phyloP scores from a whole-genome alignment of 2,113 vertebrate species.

The Otis tarda region DNA sequence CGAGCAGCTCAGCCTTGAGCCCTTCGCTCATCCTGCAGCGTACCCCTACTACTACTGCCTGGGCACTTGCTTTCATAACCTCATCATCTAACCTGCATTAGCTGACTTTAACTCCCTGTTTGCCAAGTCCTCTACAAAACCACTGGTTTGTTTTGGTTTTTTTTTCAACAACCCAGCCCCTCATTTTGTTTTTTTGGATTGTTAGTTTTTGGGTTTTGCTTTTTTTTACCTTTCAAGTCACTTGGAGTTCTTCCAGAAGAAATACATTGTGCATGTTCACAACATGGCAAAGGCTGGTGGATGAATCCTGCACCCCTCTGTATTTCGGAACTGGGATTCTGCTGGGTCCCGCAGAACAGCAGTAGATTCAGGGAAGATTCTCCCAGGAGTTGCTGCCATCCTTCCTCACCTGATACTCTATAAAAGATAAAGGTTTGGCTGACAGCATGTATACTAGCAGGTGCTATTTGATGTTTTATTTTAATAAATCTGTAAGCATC shows the following conservation, averaged over 20 bases:
- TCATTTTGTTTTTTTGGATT: not conserved
- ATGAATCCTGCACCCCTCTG: not conserved
- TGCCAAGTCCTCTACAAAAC: not conserved
- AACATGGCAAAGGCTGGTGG: not conserved
- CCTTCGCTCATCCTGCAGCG: not conserved
- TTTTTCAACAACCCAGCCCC: not conserved
- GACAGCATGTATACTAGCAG: not conserved
- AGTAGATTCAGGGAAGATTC: not conserved
- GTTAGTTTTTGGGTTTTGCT: not conserved
- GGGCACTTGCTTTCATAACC: not conserved
- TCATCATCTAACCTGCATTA: not conserved
- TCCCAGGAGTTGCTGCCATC: not conserved
- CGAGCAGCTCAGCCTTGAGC: not conserved
- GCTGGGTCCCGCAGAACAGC: not conserved
- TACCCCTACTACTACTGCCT: not conserved
- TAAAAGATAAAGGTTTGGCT: not conserved
- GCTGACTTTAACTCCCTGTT: not conserved
- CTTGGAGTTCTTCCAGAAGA: not conserved
- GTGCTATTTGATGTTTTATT: not conserved
- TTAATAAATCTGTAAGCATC: not conserved
- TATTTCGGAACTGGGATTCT: not conserved
- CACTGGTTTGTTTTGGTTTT: not conserved
- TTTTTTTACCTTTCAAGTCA: not conserved
- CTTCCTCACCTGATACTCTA: not conserved
- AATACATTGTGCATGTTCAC: not conserved